Conservation (phyloP, 2,797 vertebrate genomes). For the Sebastolobus alascanus region DNA sequence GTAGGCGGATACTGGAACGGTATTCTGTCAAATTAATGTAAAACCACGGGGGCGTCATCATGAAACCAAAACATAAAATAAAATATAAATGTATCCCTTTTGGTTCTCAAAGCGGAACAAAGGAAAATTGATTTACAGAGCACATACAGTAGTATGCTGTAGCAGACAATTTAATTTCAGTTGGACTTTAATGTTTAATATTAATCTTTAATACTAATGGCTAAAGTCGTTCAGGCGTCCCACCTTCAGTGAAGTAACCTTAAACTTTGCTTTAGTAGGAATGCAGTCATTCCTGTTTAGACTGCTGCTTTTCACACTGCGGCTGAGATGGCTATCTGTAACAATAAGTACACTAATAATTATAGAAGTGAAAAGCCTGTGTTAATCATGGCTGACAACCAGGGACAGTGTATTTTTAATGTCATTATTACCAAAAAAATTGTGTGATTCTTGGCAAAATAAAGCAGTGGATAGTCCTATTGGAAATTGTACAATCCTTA, state of each 20-base stretch:
- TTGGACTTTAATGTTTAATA: neutral
- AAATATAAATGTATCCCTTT: neutral
- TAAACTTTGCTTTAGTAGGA: constrained; percentile 45
- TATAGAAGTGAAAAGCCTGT: neutral
- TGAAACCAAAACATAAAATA: neutral
- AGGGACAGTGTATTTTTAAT: constrained; percentile 1
- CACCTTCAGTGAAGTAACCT: constrained; percentile 13
- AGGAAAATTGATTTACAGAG: neutral
- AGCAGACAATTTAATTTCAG: neutral
- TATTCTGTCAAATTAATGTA: neutral
- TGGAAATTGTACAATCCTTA: neutral
- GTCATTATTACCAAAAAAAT: neutral
- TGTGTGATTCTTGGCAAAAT: neutral
- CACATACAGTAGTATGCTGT: neutral
- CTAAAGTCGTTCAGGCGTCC: constrained; percentile 2
- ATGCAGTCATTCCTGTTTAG: constrained; percentile 46
- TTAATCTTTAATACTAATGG: too few relatives aligned
- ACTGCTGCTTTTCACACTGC: constrained; percentile 6
- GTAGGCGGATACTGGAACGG: neutral
- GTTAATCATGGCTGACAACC: constrained; percentile 3
- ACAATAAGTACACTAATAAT: constrained; percentile 6
- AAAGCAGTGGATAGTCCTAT: neutral
- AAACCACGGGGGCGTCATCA: neutral
- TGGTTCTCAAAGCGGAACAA: neutral
- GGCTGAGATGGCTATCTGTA: constrained; percentile 10